Evolutionary conservation across 1,140 invertebrate genomes (phyloP).

Genomic region (Idris sp.): DNA sequence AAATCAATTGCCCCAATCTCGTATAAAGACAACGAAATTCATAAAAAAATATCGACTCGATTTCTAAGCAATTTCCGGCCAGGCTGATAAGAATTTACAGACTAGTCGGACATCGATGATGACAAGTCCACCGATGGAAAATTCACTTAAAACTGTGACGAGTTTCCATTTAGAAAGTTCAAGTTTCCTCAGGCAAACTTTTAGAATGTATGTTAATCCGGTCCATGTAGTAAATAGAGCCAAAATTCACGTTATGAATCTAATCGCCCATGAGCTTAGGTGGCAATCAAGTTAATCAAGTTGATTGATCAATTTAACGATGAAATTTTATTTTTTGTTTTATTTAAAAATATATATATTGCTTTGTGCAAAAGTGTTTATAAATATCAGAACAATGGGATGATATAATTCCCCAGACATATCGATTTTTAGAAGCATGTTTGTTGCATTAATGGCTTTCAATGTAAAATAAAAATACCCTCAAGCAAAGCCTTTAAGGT

Average conservation of each 20-base stretch:
- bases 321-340: too few species aligned
- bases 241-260: conserved; percentile 39
- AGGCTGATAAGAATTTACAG: neutral
- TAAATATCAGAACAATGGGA: too few species aligned
- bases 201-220: conserved; percentile 34
- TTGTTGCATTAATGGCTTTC: too few species aligned
- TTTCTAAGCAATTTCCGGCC: conserved; percentile 8
- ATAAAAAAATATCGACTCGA: too few species aligned
- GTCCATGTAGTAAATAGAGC: conserved; percentile 6
- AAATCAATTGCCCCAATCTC: too few species aligned
- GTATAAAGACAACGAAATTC: too few species aligned
- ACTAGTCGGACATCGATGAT: conserved; percentile 31
- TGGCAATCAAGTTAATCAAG: conserved; percentile 36
- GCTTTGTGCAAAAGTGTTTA: too few species aligned
- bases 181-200: conserved; percentile 33
- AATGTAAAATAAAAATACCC: too few species aligned
- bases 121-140: conserved; percentile 34
- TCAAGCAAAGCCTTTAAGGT: too few species aligned
- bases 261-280: conserved; percentile 14
- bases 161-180: conserved; percentile 26
- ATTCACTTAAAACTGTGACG: conserved; percentile 51
- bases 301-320: conserved; percentile 31
- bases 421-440: too few species aligned
- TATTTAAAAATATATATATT: too few species aligned
- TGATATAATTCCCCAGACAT: too few species aligned